A percentile compares a stretch with the other conserved stretches of the same genome.
Evolutionary conservation across 1,140 invertebrate genomes (phyloP).

Genomic region (Saxidomus purpurata): DNA sequence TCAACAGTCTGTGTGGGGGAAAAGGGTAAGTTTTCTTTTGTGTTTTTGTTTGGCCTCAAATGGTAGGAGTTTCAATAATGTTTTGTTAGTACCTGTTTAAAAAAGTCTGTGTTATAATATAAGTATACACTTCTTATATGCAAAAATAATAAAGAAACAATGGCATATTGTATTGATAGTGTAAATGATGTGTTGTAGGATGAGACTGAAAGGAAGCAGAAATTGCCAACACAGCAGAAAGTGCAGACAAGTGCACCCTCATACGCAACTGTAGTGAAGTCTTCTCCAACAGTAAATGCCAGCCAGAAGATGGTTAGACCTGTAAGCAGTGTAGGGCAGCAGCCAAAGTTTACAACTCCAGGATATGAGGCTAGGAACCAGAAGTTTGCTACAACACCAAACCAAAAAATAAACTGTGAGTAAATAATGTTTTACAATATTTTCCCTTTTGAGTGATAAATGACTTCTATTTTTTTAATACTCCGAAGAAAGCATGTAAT

Average conservation of each 20-base stretch:
- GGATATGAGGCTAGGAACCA: not conserved
- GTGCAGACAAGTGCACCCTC: not conserved
- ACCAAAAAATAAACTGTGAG: not conserved
- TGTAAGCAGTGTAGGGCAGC: not conserved
- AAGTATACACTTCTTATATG: no score
- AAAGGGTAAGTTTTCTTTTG: slow-evolving; percentile 31
- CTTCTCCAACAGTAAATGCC: not conserved
- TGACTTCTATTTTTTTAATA: no score
- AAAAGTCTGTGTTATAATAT: no score
- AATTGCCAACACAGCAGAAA: not conserved
- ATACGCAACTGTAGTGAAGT: not conserved
- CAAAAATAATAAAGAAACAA: no score
- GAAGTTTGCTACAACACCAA: not conserved
- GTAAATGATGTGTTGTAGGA: not conserved
- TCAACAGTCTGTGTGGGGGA: not conserved
- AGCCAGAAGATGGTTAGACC: not conserved
- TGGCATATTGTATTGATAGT: no score
- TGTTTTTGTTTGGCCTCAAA: no score
- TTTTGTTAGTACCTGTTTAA: no score
- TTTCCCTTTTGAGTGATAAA: no score
- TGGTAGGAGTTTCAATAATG: no score
- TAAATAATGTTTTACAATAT: no score
- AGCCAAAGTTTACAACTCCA: not conserved
- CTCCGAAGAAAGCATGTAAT: no score
- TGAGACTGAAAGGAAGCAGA: not conserved